Conservation (phyloP, 2,797 vertebrate species). For the Sorex maritimensis region DNA sequence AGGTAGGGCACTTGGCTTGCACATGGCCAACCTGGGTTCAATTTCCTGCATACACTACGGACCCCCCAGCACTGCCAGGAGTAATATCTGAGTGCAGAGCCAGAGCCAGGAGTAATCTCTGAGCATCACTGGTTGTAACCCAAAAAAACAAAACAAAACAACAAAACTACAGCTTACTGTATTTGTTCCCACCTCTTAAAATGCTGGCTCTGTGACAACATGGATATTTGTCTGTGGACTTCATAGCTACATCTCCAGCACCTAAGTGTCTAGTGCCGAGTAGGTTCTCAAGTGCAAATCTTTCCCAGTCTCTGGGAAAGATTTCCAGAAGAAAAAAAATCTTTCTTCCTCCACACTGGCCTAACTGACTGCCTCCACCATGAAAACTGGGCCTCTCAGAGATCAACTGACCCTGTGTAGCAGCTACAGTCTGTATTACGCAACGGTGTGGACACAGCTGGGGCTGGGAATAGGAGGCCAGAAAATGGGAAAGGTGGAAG, state of each 20-base stretch:
- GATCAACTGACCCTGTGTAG: not conserved
- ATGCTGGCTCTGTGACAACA: not conserved
- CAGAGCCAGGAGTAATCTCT: too few relatives aligned
- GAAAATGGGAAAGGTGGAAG: not conserved
- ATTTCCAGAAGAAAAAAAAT: too few relatives aligned
- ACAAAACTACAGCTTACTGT: not conserved
- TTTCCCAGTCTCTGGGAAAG: not conserved
- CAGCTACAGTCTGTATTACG: too few relatives aligned
- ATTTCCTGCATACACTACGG: too few relatives aligned
- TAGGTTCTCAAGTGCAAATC: not conserved
- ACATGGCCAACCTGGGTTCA: too few relatives aligned
- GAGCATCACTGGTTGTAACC: too few relatives aligned
- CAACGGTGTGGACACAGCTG: not conserved
- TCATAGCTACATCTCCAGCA: not conserved
- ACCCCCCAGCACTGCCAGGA: too few relatives aligned
- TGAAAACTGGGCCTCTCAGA: not conserved
- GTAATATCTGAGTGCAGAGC: too few relatives aligned
- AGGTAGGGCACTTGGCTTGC: too few relatives aligned
- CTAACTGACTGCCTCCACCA: not conserved
- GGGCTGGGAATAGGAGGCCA: not conserved
- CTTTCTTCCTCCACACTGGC: not conserved
- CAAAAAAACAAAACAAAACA: not conserved
- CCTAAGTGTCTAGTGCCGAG: not conserved
- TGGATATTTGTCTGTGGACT: not conserved
- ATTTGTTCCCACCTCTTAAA: not conserved